Base-by-base conservation (phyloP, 2,888 invertebrate species). In the Orthonevra nobilis region DNA sequence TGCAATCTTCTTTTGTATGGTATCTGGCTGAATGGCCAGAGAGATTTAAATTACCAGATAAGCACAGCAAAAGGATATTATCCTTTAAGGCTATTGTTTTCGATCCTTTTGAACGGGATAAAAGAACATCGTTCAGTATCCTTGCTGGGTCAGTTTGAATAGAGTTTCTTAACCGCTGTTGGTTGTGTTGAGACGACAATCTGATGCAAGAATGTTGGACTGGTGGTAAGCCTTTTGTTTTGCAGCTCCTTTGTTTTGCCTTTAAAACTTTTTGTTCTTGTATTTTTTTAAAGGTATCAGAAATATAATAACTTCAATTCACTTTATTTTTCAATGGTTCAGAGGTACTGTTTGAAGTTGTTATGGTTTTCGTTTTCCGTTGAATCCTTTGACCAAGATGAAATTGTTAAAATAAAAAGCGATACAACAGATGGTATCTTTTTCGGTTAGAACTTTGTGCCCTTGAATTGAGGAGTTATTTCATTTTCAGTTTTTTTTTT, bases 51-150 rank as follows among this genome's bases (percentile, higher is more conserved):
- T 36, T 19, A 58, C 15, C 42, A 40, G 52, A 77, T 77, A 69
- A 64, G 44, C 38, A n/a, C n/a, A 50, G 38, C 26, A 56, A 46
- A 72, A 64, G 66, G 72, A 61, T 72, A 38, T 64, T 66, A 52
- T 54, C 44, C 60, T 38, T 50, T 72, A 66, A 61, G 58, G 60
- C 64, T 46, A 66, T 79, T 79, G 77, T 79, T 79, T 72, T 73
- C n/a, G 66, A 66, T 61, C 60, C 46, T 66, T 66, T 52, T 61
- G 56, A 60, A 14, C 2, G 30, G 34, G 19, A 72, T 40, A 72
- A 73, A 66, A 50, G 58, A 50, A 17, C 50, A 68, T 17, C 50
- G 34, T 36, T 68, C 12, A 38, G 30, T 32, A 5, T 26, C 12
- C 38, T 30, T 63, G 23, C n/a, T n/a, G 54, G 70, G 70, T 77